Conservation (phyloP, 2,797 vertebrate species). For the Iguana delicatissima region DNA sequence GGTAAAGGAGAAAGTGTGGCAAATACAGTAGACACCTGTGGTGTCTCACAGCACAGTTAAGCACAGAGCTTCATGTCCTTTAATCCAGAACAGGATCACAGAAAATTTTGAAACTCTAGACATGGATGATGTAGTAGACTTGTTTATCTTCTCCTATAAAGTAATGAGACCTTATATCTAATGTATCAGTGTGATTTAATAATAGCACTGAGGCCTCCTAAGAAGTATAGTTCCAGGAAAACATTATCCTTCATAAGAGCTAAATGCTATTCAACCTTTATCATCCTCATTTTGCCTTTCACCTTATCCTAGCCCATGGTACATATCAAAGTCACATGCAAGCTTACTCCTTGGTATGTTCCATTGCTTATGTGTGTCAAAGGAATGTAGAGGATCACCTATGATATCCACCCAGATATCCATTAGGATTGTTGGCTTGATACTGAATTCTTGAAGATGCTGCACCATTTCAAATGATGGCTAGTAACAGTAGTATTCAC, state of each 20-base stretch:
- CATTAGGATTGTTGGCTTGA: slow-evolving; percentile 57
- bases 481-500: slow-evolving; percentile 56
- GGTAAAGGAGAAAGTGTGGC: background rate
- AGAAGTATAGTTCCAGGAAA: slow-evolving; percentile 66
- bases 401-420: slow-evolving; percentile 61
- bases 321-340: slow-evolving; percentile 54
- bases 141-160: slow-evolving; percentile 13
- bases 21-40: background rate
- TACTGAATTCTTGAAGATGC: slow-evolving; percentile 51
- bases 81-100: background rate
- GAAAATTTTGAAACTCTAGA: slow-evolving; percentile 20
- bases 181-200: slow-evolving; percentile 65
- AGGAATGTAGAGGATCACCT: slow-evolving; percentile 61
- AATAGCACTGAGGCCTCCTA: slow-evolving; percentile 53
- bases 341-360: slow-evolving; percentile 15
- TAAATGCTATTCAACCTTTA: slow-evolving; percentile 24
- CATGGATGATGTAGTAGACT: slow-evolving; percentile 1
- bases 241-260: slow-evolving; percentile 68
- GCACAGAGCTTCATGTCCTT: background rate
- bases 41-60: background rate
- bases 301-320: slow-evolving; percentile 43
- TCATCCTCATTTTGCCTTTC: slow-evolving; percentile 60
- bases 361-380: slow-evolving; percentile 41
- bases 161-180: slow-evolving; percentile 15
- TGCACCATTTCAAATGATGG: slow-evolving; percentile 63